Percentiles rank a stretch among this genome's conserved stretches.
Conservation (phyloP, 2,113 vertebrate species). For the Prietella phreatophila region DNA sequence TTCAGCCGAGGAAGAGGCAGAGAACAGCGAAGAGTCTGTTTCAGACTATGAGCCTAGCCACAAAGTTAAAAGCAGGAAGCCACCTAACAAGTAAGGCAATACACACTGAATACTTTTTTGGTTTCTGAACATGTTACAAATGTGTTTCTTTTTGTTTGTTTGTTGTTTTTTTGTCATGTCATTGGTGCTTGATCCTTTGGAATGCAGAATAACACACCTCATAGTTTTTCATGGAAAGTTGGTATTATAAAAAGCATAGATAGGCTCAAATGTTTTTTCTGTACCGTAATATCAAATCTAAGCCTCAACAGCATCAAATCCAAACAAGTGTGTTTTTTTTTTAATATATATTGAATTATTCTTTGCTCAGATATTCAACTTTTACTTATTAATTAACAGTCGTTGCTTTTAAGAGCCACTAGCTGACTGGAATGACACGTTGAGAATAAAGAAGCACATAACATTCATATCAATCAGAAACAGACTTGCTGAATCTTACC, state of each 20-base stretch:
- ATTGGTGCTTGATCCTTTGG: neutral
- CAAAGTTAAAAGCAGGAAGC: slow-evolving; percentile 91
- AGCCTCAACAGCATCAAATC: neutral
- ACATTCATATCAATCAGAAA: neutral
- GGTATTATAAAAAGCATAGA: neutral
- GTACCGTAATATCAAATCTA: neutral
- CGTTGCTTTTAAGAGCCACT: neutral
- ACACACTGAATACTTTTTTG: neutral
- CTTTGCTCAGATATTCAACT: neutral
- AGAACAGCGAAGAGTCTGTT: slow-evolving; percentile 89
- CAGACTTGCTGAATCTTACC: neutral
- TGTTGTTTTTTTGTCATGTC: neutral
- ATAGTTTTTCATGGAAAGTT: neutral
- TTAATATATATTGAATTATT: neutral
- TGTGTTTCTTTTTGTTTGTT: neutral
- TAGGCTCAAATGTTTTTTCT: neutral
- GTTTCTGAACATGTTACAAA: neutral
- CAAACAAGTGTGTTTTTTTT: neutral
- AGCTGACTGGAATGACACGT: neutral
- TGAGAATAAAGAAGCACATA: neutral
- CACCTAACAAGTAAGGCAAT: slow-evolving; percentile 81
- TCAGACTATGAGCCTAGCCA: slow-evolving; percentile 97
- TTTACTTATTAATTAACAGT: neutral
- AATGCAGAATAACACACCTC: neutral
- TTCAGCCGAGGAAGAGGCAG: slow-evolving; percentile 78